Conservation (phyloP, 30 jellyfish, hydroid and myxozoan species). For the Pseudorhiza aurosa region DNA sequence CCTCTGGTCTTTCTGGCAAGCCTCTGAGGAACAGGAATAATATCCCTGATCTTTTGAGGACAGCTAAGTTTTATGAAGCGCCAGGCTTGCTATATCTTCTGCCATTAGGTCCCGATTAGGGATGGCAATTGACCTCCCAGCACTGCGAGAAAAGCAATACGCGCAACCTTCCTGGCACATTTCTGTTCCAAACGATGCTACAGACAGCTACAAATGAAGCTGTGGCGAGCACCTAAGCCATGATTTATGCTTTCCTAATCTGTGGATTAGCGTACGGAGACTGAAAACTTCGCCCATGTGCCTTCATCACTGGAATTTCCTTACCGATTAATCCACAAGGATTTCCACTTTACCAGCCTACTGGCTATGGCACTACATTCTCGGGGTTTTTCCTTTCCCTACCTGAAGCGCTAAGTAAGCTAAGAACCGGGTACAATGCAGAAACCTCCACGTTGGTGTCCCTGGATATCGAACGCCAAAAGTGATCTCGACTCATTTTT, state of each 20-base stretch:
- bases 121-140: not conserved
- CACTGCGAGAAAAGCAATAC: not conserved
- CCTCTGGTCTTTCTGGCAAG: too few relatives aligned
- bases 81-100: too few relatives aligned
- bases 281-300: not conserved
- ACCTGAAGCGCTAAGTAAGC: not conserved
- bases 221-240: conserved; percentile 11
- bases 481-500: too few relatives aligned
- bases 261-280: conserved; percentile 12
- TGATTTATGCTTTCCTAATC: conserved; percentile 26
- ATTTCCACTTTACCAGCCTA: not conserved
- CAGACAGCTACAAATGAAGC: conserved; percentile 7
- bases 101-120: not conserved
- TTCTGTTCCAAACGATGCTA: not conserved
- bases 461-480: too few relatives aligned
- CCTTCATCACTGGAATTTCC: not conserved
- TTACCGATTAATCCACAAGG: not conserved
- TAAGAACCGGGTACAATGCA: too few relatives aligned
- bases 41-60: too few relatives aligned
- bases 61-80: too few relatives aligned
- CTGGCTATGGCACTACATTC: not conserved
- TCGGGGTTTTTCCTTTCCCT: too few relatives aligned
- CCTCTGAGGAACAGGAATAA: too few relatives aligned
- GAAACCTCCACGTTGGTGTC: too few relatives aligned
- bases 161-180: conserved; percentile 1